Evolutionary conservation across 2,797 vertebrate species (phyloP), one percentile per base, ranked within the genome.

Genomic region (Hephaestus fuliginosus): DNA sequence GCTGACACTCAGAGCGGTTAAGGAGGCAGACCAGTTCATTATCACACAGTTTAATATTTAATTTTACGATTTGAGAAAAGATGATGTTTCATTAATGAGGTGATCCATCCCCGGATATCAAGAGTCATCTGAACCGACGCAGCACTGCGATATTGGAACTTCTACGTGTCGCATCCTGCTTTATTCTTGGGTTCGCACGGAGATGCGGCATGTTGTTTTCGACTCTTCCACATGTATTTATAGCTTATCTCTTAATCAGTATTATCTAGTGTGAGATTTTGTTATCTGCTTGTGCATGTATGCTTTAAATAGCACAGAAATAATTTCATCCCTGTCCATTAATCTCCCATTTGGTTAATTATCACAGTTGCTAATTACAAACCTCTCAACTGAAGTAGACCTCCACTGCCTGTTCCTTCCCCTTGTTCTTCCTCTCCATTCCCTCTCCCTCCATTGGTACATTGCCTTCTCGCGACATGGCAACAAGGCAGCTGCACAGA

Each of bases 41-140:
- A 94, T 91, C 91, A 83, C 77, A 79, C 15, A 46, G 83, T 87
- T 95, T 86, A 95, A 95, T 95, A 94, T 94, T 95, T 95, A 91
- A 95, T 95, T 83, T 83, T 70, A 48, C 75, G 75, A 93, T 94
- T 91, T 93, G 88, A 94, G 93, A 89, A 90, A 92, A 93, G 91
- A 89, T 84, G 64, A 93, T 93, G 84, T 89, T 94, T 94, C 85
- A 94, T 93, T 94, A 87, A 95, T 93, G 89, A 93, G 89, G 84
- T 64, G 83, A 94, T 95, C 90, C 88, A 90, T 95, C 90, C 85
- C 76, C 28, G 64, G 67, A 77, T 80, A 84, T 88, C 78, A 82
- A 55, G 57, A 89, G 76, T 79, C 76, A 62, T 78, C 77, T 58
- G 70, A 85, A 85, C 58, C 80, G 57, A 71, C 22, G 28, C 73